Evolutionary conservation across 2,113 vertebrate species (phyloP).

Genomic region (Lophura nycthemera): DNA sequence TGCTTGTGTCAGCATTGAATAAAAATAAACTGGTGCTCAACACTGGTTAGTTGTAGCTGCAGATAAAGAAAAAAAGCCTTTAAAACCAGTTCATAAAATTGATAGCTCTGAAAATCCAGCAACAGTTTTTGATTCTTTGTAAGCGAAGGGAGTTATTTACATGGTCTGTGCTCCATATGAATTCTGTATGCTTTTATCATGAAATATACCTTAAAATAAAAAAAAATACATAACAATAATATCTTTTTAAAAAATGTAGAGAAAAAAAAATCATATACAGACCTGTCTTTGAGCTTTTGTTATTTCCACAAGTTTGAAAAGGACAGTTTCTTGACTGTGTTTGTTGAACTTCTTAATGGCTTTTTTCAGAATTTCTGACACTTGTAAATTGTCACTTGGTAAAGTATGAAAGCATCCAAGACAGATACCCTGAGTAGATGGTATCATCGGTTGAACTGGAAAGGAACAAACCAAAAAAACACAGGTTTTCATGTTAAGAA

Average conservation of each 20-base stretch:
- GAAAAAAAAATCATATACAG: constrained; percentile 40
- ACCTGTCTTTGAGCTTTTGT: constrained; percentile 84
- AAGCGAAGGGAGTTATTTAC: neutral
- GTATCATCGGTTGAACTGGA: constrained; percentile 52
- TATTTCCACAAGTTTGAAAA: constrained; percentile 78
- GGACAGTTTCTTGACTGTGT: constrained; percentile 44
- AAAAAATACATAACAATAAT: neutral
- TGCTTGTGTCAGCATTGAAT: neutral
- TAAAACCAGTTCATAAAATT: neutral
- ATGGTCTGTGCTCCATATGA: neutral
- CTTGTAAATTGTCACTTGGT: constrained; percentile 44
- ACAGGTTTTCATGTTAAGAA: neutral
- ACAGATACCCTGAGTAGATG: constrained; percentile 38
- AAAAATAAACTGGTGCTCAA: neutral
- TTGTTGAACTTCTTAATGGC: constrained; percentile 81
- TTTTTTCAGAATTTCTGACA: constrained; percentile 76
- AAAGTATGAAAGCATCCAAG: constrained; percentile 81
- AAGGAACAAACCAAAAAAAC: neutral
- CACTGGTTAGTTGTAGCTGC: neutral
- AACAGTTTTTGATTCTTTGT: neutral
- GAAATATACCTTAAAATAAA: neutral
- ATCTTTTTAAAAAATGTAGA: neutral
- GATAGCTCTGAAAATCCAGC: neutral
- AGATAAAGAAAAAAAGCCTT: neutral
- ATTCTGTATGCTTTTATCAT: neutral